Evolutionary conservation across 2,113 vertebrate species (phyloP), one percentile per base, ranked within the genome.

Genomic region (Archocentrus centrarchus): DNA sequence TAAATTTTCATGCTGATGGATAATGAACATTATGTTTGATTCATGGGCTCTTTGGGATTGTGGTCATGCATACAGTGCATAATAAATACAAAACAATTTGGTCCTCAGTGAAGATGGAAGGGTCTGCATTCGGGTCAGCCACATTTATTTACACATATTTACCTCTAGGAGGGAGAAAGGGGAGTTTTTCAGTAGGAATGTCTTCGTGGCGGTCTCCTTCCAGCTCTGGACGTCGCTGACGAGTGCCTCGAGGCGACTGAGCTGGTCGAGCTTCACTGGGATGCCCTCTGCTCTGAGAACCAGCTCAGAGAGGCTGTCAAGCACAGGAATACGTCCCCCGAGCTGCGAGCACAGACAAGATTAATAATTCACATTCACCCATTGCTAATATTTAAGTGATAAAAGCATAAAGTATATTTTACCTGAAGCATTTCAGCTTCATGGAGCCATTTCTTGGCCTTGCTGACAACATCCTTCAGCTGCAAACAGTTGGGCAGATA

Each of bases 341-440:
- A 91, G 95, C 98, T 99, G 80, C 24, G 89, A 66, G 22, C 59
- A 85, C n/a, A 88, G 7, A 17, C 7, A 63, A 84, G 9, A 75
- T 81, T 84, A 70, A 35, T 5, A 50, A 27, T 59, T 53, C 37
- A 76, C 47, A 18, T 3, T 41, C 37, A 13, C 13, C 13, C 27
- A 15, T 27, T 37, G 44, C 2, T 5, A 6, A 20, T 3, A 7
- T 3, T 55, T 2, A 17, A 60, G 22, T 10, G 14, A 14, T 58
- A 6, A 55, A 44, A 59, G 60, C 22, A 41, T 30, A 20, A 20
- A 63, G 20, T 18, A 2, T 27, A 57, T 61, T 59, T 92, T 53
- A 99, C 98, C 97, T 99, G 98, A 24, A 99, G 92, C 22, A 95
- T 93, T 79, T 99, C 97, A 14, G 97, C 97, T 32, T 98, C 98